These are phyloP conservation scores for Triops cancriformis DNA, from an alignment of 1,140 invertebrate genomes.

Conservation along the genomic window DNA sequence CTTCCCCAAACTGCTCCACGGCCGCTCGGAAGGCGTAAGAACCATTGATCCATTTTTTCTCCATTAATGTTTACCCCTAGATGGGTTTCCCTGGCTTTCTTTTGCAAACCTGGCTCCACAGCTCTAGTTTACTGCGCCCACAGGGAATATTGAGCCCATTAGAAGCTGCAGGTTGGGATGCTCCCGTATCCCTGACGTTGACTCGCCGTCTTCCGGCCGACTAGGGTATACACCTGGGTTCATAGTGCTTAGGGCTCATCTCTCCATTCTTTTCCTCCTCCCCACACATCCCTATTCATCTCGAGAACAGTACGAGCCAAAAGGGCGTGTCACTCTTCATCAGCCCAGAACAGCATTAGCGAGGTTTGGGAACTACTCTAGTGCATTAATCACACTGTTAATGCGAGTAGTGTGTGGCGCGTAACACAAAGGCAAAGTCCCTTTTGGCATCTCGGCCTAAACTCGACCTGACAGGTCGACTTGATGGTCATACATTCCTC, in stretches of 20 bases:
- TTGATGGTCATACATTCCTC: background rate
- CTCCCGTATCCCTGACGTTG: background rate
- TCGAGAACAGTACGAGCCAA: background rate
- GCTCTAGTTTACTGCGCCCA: background rate
- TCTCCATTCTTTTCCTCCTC: background rate
- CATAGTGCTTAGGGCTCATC: background rate
- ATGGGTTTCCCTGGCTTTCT: background rate
- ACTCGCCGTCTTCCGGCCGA: background rate
- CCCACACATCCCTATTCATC: background rate
- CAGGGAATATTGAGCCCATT: background rate
- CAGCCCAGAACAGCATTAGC: background rate
- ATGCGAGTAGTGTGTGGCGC: conserved; percentile 9
- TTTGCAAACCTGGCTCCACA: background rate
- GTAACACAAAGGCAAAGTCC: background rate
- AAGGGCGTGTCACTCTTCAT: conserved; percentile 8
- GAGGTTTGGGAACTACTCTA: conserved; percentile 1
- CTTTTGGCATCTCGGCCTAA: background rate
- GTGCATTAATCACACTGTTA: conserved; percentile 7
- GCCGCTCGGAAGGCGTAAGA: too few relatives aligned
- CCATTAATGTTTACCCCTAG: background rate
- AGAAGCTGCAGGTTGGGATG: background rate
- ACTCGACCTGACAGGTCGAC: background rate
- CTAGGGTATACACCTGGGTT: background rate
- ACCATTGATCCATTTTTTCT: background rate
- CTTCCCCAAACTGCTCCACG: background rate